These are phyloP conservation scores for Diceros bicornis DNA, from an alignment of 2,797 vertebrate species.

Conservation along the genomic window DNA sequence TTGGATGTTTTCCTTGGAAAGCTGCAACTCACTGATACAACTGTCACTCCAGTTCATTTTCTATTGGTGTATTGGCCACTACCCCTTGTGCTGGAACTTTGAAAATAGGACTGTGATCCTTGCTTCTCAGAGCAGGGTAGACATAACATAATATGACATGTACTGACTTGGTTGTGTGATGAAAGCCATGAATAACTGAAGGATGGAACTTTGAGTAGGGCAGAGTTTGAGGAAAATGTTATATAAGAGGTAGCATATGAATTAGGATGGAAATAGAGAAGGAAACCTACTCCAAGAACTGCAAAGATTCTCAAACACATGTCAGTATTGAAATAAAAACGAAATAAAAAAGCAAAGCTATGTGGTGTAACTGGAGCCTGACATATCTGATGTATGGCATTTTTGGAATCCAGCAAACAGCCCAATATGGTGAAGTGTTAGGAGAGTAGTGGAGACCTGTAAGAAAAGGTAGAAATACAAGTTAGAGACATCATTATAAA, in stretches of 20 bases:
- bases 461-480: slow-evolving; percentile 32
- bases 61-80: not conserved
- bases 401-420: not conserved
- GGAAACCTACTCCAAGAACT: not conserved
- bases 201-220: not conserved
- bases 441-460: not conserved
- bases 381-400: not conserved
- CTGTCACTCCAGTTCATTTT: not conserved
- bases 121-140: not conserved
- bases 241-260: not conserved
- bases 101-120: not conserved
- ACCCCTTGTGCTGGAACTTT: not conserved
- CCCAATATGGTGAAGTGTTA: not conserved
- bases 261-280: slow-evolving; percentile 50
- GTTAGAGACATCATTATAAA: not conserved
- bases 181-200: slow-evolving; percentile 44
- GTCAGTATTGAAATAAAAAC: slow-evolving; percentile 52
- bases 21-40: not conserved
- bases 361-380: not conserved
- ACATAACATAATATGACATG: not conserved
- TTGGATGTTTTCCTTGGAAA: not conserved
- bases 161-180: not conserved
- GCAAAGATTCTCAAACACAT: slow-evolving; percentile 43
- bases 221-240: slow-evolving; percentile 24
- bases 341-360: slow-evolving; percentile 14